Conservation (phyloP, 2,797 vertebrate genomes). For the Karalla daura region DNA sequence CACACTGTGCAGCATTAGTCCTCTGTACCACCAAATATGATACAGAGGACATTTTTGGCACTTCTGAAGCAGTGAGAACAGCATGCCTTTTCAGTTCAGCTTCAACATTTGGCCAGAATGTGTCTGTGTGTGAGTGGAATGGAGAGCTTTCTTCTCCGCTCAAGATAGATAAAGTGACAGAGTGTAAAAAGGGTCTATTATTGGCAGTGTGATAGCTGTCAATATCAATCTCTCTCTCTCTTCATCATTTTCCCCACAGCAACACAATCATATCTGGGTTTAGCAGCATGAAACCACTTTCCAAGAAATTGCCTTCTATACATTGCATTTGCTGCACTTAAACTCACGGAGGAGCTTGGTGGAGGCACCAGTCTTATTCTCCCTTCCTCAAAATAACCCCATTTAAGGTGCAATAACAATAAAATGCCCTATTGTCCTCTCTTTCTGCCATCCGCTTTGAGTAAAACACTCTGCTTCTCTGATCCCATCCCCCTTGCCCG, state of each 20-base stretch:
- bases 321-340: not conserved
- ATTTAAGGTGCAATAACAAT: constrained; percentile 7
- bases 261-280: not conserved
- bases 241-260: not conserved
- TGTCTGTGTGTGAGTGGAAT: not conserved
- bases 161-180: not conserved
- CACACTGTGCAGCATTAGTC: too few relatives aligned
- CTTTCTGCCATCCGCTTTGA: not conserved
- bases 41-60: too few relatives aligned
- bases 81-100: too few relatives aligned
- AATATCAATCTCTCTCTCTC: not conserved
- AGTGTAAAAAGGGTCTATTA: not conserved
- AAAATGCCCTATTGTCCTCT: not conserved
- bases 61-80: not conserved
- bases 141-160: too few relatives aligned
- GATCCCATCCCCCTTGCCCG: not conserved
- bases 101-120: not conserved
- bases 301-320: not conserved
- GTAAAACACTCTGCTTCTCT: constrained; percentile 10
- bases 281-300: constrained; percentile 1
- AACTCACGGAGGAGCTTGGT: not conserved
- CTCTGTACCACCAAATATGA: too few relatives aligned
- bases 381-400: constrained; percentile 12
- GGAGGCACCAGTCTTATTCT: not conserved
- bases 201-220: not conserved